These are phyloP conservation scores for Hypomecis atomaria DNA, from an alignment of 2,888 invertebrate genomes.

Conservation along the genomic window DNA sequence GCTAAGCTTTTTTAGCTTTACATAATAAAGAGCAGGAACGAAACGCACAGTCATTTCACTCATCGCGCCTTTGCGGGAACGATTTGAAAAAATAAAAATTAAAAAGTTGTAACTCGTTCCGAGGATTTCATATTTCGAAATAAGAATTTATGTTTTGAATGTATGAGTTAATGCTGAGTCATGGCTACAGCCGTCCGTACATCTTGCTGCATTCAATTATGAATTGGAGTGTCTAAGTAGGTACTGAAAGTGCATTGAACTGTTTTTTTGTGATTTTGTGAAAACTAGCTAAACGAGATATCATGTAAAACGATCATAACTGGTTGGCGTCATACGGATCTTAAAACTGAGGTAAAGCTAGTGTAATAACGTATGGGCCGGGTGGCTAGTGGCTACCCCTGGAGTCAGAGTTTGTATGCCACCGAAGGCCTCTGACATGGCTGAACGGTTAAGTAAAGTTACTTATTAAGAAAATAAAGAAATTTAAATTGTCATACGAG, in stretches of 20 bases:
- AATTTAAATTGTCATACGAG: too few relatives aligned
- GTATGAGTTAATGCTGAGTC: slow-evolving; percentile 68
- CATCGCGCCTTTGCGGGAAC: slow-evolving; percentile 50
- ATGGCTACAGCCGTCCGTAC: slow-evolving; percentile 48
- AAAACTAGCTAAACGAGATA: too few relatives aligned
- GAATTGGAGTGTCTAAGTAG: neutral
- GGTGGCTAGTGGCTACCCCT: too few relatives aligned
- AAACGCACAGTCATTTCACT: slow-evolving; percentile 67
- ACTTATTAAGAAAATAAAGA: too few relatives aligned
- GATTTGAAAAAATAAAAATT: slow-evolving; percentile 62
- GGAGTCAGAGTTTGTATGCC: too few relatives aligned
- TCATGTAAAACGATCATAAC: too few relatives aligned
- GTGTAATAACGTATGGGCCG: too few relatives aligned
- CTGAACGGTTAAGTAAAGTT: too few relatives aligned
- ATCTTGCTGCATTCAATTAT: neutral
- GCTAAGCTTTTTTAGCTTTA: slow-evolving; percentile 37
- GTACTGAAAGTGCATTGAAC: neutral
- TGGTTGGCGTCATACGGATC: too few relatives aligned
- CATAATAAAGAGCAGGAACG: slow-evolving; percentile 51
- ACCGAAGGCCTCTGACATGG: too few relatives aligned
- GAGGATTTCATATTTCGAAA: slow-evolving; percentile 80
- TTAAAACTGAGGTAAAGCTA: too few relatives aligned
- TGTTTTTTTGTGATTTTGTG: too few relatives aligned
- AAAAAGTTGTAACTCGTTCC: slow-evolving; percentile 67
- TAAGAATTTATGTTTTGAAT: slow-evolving; percentile 68